Base-by-base conservation (phyloP, 1,140 invertebrate genomes). In the Orius insidiosus region DNA sequence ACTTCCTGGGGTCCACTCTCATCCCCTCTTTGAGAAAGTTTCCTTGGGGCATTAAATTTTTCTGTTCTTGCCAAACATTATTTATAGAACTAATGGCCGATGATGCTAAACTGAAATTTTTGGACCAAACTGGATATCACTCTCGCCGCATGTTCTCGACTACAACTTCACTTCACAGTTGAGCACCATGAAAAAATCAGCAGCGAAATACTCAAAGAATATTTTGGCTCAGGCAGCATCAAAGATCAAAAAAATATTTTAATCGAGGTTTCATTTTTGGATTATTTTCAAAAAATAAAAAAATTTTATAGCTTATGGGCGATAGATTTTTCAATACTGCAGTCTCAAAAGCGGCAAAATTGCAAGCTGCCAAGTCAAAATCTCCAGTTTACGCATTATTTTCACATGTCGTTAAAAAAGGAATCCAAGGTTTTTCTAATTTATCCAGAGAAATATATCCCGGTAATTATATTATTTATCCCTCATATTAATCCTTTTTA, bases 301-400 rank as follows among this genome's bases (percentile, higher is more conserved):
- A 40, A 40, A 5, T 45, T 33, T 11, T 45, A 19, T 13, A 18
- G 14, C 10, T 15, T 5, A 33, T 45, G 19, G 33, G n/a, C 13
- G 11, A 34, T 15, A 24, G 4, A 15, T 24, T 31, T 41, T 41
- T 40, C 35, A 16, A 16, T 51, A 56, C 58, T 1, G 68, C 69
- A 30, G 64, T 69, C 1, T 68, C 70, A 48, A 69, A 67, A 52
- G 59, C 69, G 42, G 70, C 69, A 1, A 61, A 63, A 52, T 51
- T 70, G 13, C 72, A 76, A 54, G 68, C 71, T 0, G 53, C 55
- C 35, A 56, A 56, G 9, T 67, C 66, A 30, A 59, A 47, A 11
- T 67, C 68, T 48, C 70, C 74, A 0, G 67, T 76, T 1, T 74
- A 71, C 59, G 62, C 68, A 55, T 76, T 63, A 11, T 78, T 70